Conservation (phyloP, 2,888 invertebrate species). For the Cantharis nigra region DNA sequence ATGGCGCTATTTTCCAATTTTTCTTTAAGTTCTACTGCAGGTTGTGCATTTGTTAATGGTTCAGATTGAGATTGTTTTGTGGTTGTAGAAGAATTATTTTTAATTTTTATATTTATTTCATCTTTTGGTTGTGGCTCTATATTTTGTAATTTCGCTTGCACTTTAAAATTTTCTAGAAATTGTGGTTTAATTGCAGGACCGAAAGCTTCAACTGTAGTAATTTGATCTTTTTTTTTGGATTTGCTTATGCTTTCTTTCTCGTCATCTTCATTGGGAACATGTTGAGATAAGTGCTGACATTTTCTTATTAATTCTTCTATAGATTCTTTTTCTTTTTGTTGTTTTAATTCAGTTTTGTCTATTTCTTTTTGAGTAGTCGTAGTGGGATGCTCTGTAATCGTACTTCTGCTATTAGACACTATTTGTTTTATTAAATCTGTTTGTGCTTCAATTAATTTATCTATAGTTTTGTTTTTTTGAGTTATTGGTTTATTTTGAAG, state of each 20-base stretch:
- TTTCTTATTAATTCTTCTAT: conserved; percentile 46
- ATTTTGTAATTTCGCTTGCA: background rate
- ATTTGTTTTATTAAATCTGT: conserved; percentile 50
- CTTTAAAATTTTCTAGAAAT: conserved; percentile 19
- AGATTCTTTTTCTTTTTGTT: conserved; percentile 32
- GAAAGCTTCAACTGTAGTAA: conserved; percentile 21
- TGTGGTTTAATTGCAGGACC: conserved; percentile 23
- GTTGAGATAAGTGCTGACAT: conserved; percentile 42
- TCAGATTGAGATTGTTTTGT: background rate
- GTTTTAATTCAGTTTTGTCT: conserved; percentile 13
- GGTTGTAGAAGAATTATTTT: background rate
- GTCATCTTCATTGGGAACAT: background rate
- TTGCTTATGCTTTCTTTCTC: background rate
- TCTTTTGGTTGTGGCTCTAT: background rate
- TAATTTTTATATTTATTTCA: background rate
- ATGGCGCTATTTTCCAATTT: background rate
- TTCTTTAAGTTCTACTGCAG: background rate
- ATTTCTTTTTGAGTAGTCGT: conserved; percentile 32
- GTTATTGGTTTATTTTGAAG: conserved; percentile 6
- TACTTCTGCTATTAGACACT: conserved; percentile 34
- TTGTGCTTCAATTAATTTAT: conserved; percentile 48
- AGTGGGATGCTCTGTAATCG: conserved; percentile 34
- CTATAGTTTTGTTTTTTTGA: conserved; percentile 36
- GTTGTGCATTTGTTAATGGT: background rate
- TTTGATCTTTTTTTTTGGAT: background rate